phyloP scores from a whole-genome alignment of 1,140 invertebrate genomes.

The Goniozus legneri region DNA sequence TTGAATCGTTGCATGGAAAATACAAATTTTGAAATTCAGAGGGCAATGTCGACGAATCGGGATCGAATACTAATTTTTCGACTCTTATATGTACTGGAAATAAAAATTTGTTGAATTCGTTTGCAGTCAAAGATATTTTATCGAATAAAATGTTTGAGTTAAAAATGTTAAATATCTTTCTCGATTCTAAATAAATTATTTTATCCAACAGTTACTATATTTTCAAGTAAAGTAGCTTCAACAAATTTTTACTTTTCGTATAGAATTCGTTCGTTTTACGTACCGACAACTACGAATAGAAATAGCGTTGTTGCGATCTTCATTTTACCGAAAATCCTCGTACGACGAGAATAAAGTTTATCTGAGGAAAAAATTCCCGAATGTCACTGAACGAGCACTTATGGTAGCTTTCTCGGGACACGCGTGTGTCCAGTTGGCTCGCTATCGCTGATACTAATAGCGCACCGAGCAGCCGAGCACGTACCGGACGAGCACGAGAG shows the following conservation, averaged over 20 bases:
- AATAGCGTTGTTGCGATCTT: slow-evolving; percentile 44
- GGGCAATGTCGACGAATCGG: too few relatives aligned
- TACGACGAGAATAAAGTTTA: background rate
- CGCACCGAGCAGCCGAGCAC: background rate
- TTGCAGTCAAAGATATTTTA: too few relatives aligned
- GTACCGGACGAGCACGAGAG: background rate
- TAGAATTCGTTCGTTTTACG: slow-evolving; percentile 19
- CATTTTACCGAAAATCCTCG: slow-evolving; percentile 20
- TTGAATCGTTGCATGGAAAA: too few relatives aligned
- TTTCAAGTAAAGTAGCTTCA: background rate
- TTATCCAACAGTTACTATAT: background rate
- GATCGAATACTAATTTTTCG: too few relatives aligned
- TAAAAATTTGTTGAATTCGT: too few relatives aligned
- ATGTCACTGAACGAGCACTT: too few relatives aligned
- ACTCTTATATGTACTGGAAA: too few relatives aligned
- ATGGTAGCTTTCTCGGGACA: background rate
- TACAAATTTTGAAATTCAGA: too few relatives aligned
- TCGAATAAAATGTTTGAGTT: background rate
- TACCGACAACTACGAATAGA: slow-evolving; percentile 46
- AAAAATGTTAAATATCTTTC: background rate
- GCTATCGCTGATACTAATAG: background rate
- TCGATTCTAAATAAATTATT: background rate
- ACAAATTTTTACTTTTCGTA: background rate
- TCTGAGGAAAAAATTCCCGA: background rate
- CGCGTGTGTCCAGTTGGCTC: background rate